phyloP scores from a whole-genome alignment of 2,888 invertebrate species.

The Nephrotoma appendiculata region DNA sequence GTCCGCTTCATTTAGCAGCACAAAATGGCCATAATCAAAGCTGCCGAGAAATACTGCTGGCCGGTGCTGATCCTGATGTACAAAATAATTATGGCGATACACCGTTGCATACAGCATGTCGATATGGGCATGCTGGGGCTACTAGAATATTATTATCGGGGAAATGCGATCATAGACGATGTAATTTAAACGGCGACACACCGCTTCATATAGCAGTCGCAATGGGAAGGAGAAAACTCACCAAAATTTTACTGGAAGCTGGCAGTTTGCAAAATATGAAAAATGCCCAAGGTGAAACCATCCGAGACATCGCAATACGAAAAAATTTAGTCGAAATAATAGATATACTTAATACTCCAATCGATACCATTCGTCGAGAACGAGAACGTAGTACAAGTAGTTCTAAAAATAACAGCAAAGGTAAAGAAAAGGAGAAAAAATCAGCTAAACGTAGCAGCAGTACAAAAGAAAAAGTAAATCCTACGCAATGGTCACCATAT shows the following conservation, averaged over 20 bases:
- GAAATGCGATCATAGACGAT: slow-evolving; percentile 68
- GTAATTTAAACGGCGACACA: slow-evolving; percentile 93
- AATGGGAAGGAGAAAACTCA: slow-evolving; percentile 83
- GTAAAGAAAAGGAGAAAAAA: slow-evolving; percentile 34
- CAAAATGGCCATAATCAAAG: slow-evolving; percentile 97
- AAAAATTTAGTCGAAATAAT: slow-evolving; percentile 78
- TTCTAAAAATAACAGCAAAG: slow-evolving; percentile 18
- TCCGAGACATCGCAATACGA: slow-evolving; percentile 74
- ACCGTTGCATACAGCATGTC: slow-evolving; percentile 82
- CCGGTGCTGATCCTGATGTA: slow-evolving; percentile 73
- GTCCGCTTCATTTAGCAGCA: slow-evolving; percentile 85
- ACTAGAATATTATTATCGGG: slow-evolving; percentile 88
- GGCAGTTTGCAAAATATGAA: slow-evolving; percentile 54
- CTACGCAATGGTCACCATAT: slow-evolving; percentile 68
- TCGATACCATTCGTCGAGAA: slow-evolving; percentile 27
- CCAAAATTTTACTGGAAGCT: slow-evolving; percentile 77
- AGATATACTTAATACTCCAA: slow-evolving; percentile 49
- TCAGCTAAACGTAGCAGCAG: slow-evolving; percentile 29
- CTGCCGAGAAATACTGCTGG: slow-evolving; percentile 72
- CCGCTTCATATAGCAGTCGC: slow-evolving; percentile 88
- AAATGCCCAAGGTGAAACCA: slow-evolving; percentile 53
- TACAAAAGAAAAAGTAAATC: slow-evolving; percentile 38
- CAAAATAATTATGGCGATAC: slow-evolving; percentile 95
- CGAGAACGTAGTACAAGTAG: slow-evolving; percentile 18
- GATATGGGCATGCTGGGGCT: slow-evolving; percentile 94